Percentiles rank a stretch among this genome's conserved stretches.
These are phyloP conservation scores for Patella ulyssiponensis DNA, from an alignment of 2,888 invertebrate species.

Conservation along the genomic window DNA sequence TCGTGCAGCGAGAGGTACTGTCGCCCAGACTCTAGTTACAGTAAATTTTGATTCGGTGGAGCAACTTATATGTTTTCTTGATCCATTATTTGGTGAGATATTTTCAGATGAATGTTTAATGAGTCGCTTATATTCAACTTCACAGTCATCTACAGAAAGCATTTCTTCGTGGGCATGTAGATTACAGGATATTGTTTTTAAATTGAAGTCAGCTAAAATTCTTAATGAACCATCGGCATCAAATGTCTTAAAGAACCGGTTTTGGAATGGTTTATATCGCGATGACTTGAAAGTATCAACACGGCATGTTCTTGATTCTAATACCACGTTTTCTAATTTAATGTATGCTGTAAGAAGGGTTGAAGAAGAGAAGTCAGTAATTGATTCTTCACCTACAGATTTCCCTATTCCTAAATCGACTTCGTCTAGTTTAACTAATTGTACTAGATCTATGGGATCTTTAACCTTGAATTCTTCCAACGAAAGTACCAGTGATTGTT, in stretches of 20 bases:
- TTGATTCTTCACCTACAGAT: too few species aligned
- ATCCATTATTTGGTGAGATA: background rate
- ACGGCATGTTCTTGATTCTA: too few species aligned
- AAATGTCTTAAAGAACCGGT: too few species aligned
- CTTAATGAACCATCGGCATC: background rate
- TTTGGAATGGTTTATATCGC: too few species aligned
- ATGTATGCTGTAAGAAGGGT: too few species aligned
- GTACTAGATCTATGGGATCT: background rate
- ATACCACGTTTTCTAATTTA: too few species aligned
- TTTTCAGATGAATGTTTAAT: background rate
- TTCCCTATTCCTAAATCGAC: too few species aligned
- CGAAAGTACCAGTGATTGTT: background rate
- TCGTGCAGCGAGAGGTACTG: background rate
- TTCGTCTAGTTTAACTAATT: background rate
- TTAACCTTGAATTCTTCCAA: background rate
- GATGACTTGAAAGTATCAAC: too few species aligned
- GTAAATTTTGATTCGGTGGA: background rate
- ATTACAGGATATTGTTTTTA: slow-evolving; percentile 4
- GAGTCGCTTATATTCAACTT: background rate
- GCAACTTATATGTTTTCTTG: background rate
- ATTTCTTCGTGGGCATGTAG: slow-evolving; percentile 5
- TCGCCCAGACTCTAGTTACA: background rate
- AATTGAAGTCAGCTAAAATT: background rate
- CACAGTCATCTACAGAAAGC: background rate
- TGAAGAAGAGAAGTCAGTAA: too few species aligned